Conservation (phyloP, 1,140 invertebrate genomes). For the Heterodera carotae region DNA sequence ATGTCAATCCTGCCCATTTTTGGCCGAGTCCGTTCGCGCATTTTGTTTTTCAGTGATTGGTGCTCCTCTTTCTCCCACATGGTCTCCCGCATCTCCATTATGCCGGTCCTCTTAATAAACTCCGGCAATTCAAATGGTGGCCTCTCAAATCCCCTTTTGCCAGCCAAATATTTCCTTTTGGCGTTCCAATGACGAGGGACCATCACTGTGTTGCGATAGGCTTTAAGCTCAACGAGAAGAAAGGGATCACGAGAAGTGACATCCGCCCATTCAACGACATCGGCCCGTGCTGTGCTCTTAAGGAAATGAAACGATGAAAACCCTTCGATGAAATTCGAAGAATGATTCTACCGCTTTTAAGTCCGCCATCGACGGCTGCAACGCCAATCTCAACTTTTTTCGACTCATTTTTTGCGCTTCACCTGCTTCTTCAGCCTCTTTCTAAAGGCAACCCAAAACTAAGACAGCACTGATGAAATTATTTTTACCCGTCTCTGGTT, state of each 20-base stretch:
- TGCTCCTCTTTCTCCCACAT: constrained; percentile 88
- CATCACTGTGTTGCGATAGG: constrained; percentile 82
- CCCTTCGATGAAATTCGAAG: neutral
- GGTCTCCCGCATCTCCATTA: constrained; percentile 98
- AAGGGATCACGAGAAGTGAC: constrained; percentile 95
- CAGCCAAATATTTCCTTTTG: constrained; percentile 91
- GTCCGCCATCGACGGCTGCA: constrained; percentile 63
- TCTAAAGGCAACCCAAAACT: constrained; percentile 46
- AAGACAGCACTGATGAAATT: neutral
- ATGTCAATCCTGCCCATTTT: constrained; percentile 99
- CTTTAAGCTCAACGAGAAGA: constrained; percentile 89
- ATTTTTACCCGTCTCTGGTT: constrained; percentile 48
- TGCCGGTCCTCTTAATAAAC: constrained; percentile 97
- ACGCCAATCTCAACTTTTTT: constrained; percentile 54
- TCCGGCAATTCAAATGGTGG: constrained; percentile 96
- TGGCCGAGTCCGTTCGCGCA: constrained; percentile 91
- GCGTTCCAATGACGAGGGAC: constrained; percentile 99
- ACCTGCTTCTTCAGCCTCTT: constrained; percentile 54
- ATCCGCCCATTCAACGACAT: constrained; percentile 99
- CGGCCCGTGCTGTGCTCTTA: constrained; percentile 73
- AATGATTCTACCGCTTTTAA: constrained; percentile 55
- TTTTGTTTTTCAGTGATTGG: constrained; percentile 95
- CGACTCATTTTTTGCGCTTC: constrained; percentile 58
- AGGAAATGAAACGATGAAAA: constrained; percentile 28
- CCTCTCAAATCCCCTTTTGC: constrained; percentile 97